Base-by-base conservation (phyloP, 1,140 invertebrate genomes). In the Proales similis region DNA sequence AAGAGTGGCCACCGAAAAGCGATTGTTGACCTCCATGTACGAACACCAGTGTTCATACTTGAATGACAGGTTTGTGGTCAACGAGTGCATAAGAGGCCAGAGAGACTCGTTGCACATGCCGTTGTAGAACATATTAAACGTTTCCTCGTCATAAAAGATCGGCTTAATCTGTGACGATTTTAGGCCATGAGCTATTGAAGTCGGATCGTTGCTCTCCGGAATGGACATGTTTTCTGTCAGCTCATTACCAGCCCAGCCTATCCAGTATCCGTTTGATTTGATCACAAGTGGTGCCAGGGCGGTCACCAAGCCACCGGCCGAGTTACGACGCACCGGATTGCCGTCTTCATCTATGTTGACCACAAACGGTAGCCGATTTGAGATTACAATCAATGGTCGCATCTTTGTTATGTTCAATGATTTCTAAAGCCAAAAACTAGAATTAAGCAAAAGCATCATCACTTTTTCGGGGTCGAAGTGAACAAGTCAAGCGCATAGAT, bases 61-160 rank as follows among this genome's bases (percentile, higher is more conserved):
- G 69, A 88, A 88, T 20, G 82, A 82, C 5, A 85, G 85, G 63
- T 82, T 69, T 64, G 85, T 87, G 0, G 87, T 86, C 87, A 90
- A 89, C 1, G 86, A 89, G 69, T 90, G 88, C 69, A 90, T 90
- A 2, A 90, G 75, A 0, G 88, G 88, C 88, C 88, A 91, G 69
- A 90, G 88, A 0, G 86, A 88, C 3, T 84, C 87, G 70, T 91
- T 91, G 70, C 87, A 90, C 70, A 86, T 89, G 0, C 87, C 87
- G 77, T 90, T 90, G 77, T 91, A 91, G 71, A 88, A 91, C 22
- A 82, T 83, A 68, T 88, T 83, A 67, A 89, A 89, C 57, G 84
- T 74, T 46, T 79, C 79, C 2, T 83, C 79, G 27, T 87, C 82
- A 0, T 87, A 80, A 67, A 83, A 81, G 2, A 90, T 87, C 1